Conservation (phyloP, 1,140 invertebrate genomes). For the Trichoplusia ni region DNA sequence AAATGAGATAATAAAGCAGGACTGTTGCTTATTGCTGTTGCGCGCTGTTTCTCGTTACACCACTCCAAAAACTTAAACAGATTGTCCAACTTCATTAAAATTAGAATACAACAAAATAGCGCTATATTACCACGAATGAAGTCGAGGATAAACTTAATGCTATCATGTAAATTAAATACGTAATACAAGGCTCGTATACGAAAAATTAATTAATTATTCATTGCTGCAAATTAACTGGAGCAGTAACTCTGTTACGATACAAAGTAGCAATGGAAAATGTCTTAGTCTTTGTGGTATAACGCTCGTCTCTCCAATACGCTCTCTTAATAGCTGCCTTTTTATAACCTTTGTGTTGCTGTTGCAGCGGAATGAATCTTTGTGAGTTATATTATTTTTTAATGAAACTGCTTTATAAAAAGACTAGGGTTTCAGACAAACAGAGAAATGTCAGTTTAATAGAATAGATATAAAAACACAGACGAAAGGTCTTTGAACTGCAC, state of each 20-base stretch:
- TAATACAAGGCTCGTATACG: neutral
- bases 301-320: constrained; percentile 9
- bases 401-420: neutral
- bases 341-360: constrained; percentile 2
- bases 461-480: too few species aligned
- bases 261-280: constrained; percentile 22
- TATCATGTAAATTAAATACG: neutral
- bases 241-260: constrained; percentile 10
- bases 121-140: neutral
- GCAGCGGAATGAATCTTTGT: constrained; percentile 16
- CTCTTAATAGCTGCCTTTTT: constrained; percentile 18
- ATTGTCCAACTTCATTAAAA: too few species aligned
- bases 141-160: neutral
- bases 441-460: neutral
- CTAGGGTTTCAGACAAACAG: neutral
- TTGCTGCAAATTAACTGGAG: constrained; percentile 9
- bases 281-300: constrained; percentile 21
- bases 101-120: too few species aligned
- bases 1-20: too few species aligned
- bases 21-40: too few species aligned
- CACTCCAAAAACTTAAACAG: too few species aligned
- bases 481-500: too few species aligned
- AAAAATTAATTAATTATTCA: constrained; percentile 10
- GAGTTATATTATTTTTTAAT: constrained; percentile 24
- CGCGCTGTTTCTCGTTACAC: too few species aligned